These are phyloP conservation scores for Toxonevra muliebris DNA, from an alignment of 2,888 invertebrate genomes.

Conservation along the genomic window DNA sequence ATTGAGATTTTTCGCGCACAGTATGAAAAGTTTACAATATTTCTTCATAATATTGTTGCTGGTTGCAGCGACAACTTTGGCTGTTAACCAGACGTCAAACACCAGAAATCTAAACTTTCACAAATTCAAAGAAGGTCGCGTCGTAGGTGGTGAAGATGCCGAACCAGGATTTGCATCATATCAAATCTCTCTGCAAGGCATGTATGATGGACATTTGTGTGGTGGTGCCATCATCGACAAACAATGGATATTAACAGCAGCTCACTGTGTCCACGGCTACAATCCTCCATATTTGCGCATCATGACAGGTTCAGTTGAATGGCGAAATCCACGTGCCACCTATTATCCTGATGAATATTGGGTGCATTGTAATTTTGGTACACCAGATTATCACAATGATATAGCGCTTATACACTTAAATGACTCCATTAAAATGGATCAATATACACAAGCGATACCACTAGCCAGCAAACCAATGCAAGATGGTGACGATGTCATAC, in stretches of 20 bases:
- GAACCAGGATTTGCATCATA: slow-evolving; percentile 49
- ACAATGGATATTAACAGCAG: slow-evolving; percentile 52
- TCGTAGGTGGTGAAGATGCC: slow-evolving; percentile 47
- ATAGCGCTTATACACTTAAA: slow-evolving; percentile 73
- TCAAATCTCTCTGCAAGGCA: slow-evolving; percentile 56
- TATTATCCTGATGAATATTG: slow-evolving; percentile 50
- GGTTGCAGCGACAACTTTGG: too few species aligned
- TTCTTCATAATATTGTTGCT: too few species aligned
- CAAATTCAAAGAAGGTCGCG: slow-evolving; percentile 23
- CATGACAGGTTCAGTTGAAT: slow-evolving; percentile 50
- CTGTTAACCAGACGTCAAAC: too few species aligned
- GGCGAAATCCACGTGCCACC: slow-evolving; percentile 44
- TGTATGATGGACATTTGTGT: slow-evolving; percentile 51
- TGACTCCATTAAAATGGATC: slow-evolving; percentile 67
- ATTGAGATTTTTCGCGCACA: too few species aligned
- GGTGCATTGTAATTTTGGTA: slow-evolving; percentile 55
- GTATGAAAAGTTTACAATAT: too few species aligned
- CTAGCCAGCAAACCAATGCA: slow-evolving; percentile 67
- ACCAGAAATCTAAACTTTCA: too few species aligned
- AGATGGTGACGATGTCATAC: slow-evolving; percentile 66
- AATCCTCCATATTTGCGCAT: slow-evolving; percentile 51
- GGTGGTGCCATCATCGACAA: slow-evolving; percentile 54
- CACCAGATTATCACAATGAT: slow-evolving; percentile 67
- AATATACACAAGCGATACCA: slow-evolving; percentile 67
- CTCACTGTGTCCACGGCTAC: slow-evolving; percentile 54